A percentile compares a stretch with the other conserved stretches of the same genome.
Conservation (phyloP, 2,797 vertebrate species). For the Saxicola maurus region DNA sequence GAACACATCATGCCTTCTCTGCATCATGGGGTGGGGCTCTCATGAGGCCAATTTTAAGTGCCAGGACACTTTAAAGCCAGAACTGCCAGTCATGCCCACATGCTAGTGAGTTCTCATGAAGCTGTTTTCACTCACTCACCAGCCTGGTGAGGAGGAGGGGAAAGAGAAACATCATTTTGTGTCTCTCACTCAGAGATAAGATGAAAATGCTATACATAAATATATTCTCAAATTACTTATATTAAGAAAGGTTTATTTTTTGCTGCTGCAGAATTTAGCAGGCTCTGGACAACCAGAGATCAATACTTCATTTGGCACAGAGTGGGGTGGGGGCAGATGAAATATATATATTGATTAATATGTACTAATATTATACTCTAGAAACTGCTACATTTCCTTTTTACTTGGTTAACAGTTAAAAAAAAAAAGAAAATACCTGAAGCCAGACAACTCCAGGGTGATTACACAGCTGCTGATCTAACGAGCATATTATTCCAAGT, state of each 20-base stretch:
- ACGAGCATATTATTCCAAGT: background rate
- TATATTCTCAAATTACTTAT: background rate
- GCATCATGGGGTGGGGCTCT: background rate
- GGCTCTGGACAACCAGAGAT: background rate
- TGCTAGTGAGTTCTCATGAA: background rate
- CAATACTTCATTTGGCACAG: background rate
- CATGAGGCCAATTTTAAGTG: background rate
- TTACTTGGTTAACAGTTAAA: background rate
- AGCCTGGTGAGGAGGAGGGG: accelerated
- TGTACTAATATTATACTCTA: background rate
- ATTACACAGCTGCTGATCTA: background rate
- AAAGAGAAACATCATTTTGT: background rate
- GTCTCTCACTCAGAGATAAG: background rate
- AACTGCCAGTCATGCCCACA: background rate
- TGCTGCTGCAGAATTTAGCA: background rate
- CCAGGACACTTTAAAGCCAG: background rate
- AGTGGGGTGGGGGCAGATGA: accelerated
- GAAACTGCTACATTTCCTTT: background rate
- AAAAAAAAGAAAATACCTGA: background rate
- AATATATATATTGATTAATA: background rate
- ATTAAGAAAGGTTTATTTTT: background rate
- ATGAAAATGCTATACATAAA: background rate
- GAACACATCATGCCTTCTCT: background rate
- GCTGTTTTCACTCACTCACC: background rate
- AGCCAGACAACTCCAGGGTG: background rate